Percentiles rank a stretch among this genome's conserved stretches.
phyloP scores from a whole-genome alignment of 2,113 vertebrate species.

The Dipodomys merriami region DNA sequence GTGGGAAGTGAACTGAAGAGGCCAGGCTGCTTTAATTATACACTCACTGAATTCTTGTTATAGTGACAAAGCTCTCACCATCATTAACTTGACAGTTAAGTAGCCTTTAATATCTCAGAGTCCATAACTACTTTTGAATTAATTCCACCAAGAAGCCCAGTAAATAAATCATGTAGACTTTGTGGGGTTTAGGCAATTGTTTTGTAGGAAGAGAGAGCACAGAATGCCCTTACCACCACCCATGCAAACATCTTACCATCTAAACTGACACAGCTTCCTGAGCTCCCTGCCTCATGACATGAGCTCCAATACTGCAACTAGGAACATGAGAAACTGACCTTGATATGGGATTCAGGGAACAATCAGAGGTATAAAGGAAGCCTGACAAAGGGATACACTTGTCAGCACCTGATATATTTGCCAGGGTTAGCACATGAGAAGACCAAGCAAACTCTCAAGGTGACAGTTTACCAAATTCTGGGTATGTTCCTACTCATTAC shows the following conservation, averaged over 20 bases:
- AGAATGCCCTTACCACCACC: background rate
- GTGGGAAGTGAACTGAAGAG: background rate
- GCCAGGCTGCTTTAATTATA: background rate
- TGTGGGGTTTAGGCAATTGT: background rate
- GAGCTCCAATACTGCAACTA: background rate
- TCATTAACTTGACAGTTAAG: background rate
- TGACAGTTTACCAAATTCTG: background rate
- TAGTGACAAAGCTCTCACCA: background rate
- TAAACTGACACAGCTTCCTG: background rate
- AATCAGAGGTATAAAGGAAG: background rate
- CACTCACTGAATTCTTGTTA: background rate
- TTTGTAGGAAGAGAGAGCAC: constrained; percentile 13
- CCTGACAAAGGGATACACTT: background rate
- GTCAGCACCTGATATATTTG: background rate
- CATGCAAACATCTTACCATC: background rate
- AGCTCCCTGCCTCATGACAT: background rate
- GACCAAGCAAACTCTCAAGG: background rate
- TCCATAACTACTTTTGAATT: constrained; percentile 42
- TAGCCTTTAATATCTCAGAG: background rate
- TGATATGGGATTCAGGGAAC: background rate
- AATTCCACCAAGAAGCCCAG: background rate
- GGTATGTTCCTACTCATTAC: background rate
- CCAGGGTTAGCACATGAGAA: background rate
- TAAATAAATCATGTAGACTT: background rate
- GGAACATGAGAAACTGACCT: background rate